Conservation (phyloP, 2,888 invertebrate genomes). For the Prosapia bicincta region DNA sequence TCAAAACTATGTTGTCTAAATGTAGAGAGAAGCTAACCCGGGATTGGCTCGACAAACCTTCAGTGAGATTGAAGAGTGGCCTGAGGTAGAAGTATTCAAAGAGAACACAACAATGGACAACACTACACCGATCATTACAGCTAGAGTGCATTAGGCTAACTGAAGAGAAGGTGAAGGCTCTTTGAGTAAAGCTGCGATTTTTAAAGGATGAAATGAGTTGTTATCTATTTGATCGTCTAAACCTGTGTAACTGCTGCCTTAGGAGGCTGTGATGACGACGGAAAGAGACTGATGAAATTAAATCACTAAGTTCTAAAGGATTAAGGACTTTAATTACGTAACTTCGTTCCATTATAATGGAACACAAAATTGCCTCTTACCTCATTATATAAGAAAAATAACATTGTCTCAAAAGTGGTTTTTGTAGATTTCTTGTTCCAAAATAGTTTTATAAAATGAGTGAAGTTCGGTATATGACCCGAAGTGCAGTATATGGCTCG, state of each 20-base stretch:
- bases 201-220: neutral
- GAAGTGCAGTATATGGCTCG: too few relatives aligned
- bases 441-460: too few relatives aligned
- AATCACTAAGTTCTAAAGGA: too few relatives aligned
- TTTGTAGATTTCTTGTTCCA: too few relatives aligned
- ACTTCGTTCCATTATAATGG: too few relatives aligned
- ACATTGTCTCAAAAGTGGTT: too few relatives aligned
- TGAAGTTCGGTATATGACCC: too few relatives aligned
- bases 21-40: neutral
- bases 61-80: neutral
- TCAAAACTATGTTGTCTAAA: neutral
- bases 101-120: constrained; percentile 1
- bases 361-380: too few relatives aligned
- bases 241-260: neutral
- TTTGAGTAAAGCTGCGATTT: neutral
- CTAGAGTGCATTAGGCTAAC: neutral
- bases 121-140: neutral
- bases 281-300: too few relatives aligned
- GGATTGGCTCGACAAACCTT: neutral
- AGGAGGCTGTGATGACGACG: neutral
- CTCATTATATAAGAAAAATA: too few relatives aligned
- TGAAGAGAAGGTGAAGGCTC: neutral
- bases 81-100: constrained; percentile 4
- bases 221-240: neutral
- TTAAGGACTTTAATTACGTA: too few relatives aligned